Conservation (phyloP, 2,113 vertebrate genomes). For the Sinocyclocheilus maitianheensis region DNA sequence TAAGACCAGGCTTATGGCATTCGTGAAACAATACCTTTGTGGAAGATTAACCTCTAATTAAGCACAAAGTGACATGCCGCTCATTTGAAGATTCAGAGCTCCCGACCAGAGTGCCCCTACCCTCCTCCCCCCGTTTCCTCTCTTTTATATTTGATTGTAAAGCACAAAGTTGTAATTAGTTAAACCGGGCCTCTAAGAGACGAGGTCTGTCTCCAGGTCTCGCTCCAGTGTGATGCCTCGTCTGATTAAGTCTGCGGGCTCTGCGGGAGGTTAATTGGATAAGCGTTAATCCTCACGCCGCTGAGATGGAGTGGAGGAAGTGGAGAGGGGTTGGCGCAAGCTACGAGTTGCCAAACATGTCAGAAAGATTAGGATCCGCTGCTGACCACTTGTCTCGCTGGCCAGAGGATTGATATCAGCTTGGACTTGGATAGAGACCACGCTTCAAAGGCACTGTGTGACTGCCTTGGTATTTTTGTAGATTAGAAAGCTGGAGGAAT, state of each 20-base stretch:
- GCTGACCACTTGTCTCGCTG: slow-evolving; percentile 35
- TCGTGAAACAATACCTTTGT: slow-evolving; percentile 68
- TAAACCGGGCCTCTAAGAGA: slow-evolving; percentile 66
- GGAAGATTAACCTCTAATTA: slow-evolving; percentile 75
- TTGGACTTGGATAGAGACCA: slow-evolving; percentile 7
- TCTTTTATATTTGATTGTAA: slow-evolving; percentile 71
- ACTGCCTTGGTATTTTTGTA: slow-evolving; percentile 15
- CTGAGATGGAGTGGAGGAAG: slow-evolving; percentile 75
- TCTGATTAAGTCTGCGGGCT: slow-evolving; percentile 78
- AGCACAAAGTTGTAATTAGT: slow-evolving; percentile 83
- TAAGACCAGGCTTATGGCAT: slow-evolving; percentile 66
- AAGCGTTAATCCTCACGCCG: slow-evolving; percentile 89
- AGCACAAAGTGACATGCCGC: slow-evolving; percentile 69
- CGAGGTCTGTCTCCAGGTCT: slow-evolving; percentile 66
- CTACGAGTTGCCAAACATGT: slow-evolving; percentile 79
- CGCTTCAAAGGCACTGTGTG: slow-evolving; percentile 42
- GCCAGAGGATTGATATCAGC: slow-evolving; percentile 7
- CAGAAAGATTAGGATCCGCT: slow-evolving; percentile 71
- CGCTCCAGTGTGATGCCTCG: slow-evolving; percentile 73
- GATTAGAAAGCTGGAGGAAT: neutral
- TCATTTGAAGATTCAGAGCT: slow-evolving; percentile 68
- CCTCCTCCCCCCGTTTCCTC: slow-evolving; percentile 56
- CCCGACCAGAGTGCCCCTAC: slow-evolving; percentile 42
- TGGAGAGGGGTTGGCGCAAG: slow-evolving; percentile 60
- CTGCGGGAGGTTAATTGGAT: slow-evolving; percentile 91